Evolutionary conservation across 2,888 invertebrate species (phyloP), one percentile per base, ranked within the genome.

Genomic region (Helobdella robusta): DNA sequence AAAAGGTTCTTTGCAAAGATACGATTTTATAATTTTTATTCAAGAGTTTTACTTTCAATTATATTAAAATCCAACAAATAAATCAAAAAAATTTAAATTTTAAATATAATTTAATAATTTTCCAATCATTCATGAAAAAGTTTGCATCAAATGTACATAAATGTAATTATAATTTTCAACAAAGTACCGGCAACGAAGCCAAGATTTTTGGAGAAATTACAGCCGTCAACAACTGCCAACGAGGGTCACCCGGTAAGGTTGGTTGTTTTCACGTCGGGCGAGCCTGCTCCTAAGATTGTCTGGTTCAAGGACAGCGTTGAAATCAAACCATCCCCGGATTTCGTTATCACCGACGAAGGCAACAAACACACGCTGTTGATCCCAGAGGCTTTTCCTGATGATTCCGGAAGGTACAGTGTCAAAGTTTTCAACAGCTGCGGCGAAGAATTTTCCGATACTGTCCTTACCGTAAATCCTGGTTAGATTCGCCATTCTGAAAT

Each of bases 201-300:
- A 48, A 85, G 84, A 73, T 89, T 92, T 73, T 86, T 87, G 1
- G 85, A 86, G 75, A 88, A 90, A 66, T 81, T 92, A 65, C 85
- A 86, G 78, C 62, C 62, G 50, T 88, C 89, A 18, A 81, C 86
- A 70, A 83, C 73, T 30, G 85, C 85, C 50, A 72, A 72, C 52
- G 78, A 78, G 65, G 78, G 78, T 8, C 71, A 77, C 48, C 72
- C 77, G 2, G 76, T 78, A 52, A 70, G 72, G 36, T 73, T 79
- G 66, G 76, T 73, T 0, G 77, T 78, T 34, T 68, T 74, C 25
- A 77, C 78, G 11, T 71, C 73, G 15, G 79, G 79, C 4, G 71
- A 73, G 40, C 78, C 78, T 3, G 65, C 74, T 1, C 78, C 78
- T 2, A 71, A 73, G 40, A 75, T 78, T 68, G 75, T 75, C 40